Percentiles rank a stretch among this genome's conserved stretches.
Evolutionary conservation across 2,797 vertebrate species (phyloP).

Genomic region (Prionace glauca): DNA sequence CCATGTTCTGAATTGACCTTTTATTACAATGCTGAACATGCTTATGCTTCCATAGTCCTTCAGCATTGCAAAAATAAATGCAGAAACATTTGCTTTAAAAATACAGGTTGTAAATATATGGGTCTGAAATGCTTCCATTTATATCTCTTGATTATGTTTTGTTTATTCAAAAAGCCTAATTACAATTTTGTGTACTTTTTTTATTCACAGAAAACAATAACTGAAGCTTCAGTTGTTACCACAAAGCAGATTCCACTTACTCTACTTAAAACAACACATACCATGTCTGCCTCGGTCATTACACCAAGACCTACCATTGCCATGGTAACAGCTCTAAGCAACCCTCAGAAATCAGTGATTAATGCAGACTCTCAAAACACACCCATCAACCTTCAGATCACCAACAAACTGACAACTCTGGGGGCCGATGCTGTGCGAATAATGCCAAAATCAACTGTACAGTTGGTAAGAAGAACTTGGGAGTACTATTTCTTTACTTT

Average conservation of each 20-base stretch:
- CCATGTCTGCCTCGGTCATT: conserved; percentile 79
- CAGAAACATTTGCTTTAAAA: not conserved
- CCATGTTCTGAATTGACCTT: not conserved
- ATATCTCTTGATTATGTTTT: not conserved
- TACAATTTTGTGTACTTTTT: conserved; percentile 52
- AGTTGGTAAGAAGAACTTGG: conserved; percentile 62
- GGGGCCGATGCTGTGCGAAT: conserved; percentile 80
- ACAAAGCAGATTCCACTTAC: conserved; percentile 94
- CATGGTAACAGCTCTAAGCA: conserved; percentile 92
- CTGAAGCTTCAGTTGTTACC: conserved; percentile 89
- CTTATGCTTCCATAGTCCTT: not conserved
- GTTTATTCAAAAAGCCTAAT: conserved; percentile 2
- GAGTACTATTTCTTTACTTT: not conserved
- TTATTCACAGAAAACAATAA: conserved; percentile 76
- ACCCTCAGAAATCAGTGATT: conserved; percentile 70
- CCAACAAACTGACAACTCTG: conserved; percentile 81
- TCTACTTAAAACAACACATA: conserved; percentile 88
- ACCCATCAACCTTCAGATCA: conserved; percentile 92
- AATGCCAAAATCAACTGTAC: conserved; percentile 78
- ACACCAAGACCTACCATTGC: conserved; percentile 84
- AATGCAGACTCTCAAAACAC: conserved; percentile 80
- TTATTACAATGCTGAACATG: not conserved
- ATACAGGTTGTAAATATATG: not conserved
- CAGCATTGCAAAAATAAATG: not conserved
- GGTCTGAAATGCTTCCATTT: not conserved